Base-by-base conservation (phyloP, 2,113 vertebrate genomes). In the Astatotilapia flaviijosephi region DNA sequence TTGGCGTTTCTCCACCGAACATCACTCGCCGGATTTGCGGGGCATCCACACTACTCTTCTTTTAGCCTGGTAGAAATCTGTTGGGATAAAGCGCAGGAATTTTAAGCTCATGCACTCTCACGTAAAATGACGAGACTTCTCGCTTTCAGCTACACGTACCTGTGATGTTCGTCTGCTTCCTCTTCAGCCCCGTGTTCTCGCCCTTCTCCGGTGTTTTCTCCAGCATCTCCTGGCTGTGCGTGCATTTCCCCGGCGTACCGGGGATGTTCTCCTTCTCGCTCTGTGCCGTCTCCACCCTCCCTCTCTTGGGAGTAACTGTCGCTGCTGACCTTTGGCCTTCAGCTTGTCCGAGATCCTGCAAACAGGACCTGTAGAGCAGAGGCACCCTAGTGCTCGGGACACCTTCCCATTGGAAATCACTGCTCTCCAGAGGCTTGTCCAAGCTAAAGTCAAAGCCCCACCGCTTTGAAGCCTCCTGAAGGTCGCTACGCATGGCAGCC, bases 41-140 rank as follows among this genome's bases (percentile, higher is more conserved):
- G 95, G 92, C 75, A 89, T 93, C 80, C 83, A 92, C 60, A 97
- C 68, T 0, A 96, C 91, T 92, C 97, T 96, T 82, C 96, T 83
- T 91, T 98, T 99, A 49, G 97, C 91, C 89, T 96, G 96, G 90
- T 98, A 99, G 96, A 97, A 99, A 90, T 99, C 98, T 99, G 95
- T 84, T 6, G 79, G 86, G 53, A 88, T 42, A 70, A 42, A 88
- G 21, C 54, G 70, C 13, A 79, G 28, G 12, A 56, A 12, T 23
- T 28, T 95, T 7, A 94, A 68, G 65, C 45, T 70, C 19, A 7
- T 6, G 77, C 17, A 31, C 81, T 37, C 40, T 45, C 7, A 40
- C 3, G 19, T 10, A 13, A 70, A 56, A 70, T 37, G 5, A 65
- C 5, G 11, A 3, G 4, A 47, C 8, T 26, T 21, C 9, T 77